phyloP scores from a whole-genome alignment of 2,797 vertebrate genomes.

The Uromys caudimaculatus region DNA sequence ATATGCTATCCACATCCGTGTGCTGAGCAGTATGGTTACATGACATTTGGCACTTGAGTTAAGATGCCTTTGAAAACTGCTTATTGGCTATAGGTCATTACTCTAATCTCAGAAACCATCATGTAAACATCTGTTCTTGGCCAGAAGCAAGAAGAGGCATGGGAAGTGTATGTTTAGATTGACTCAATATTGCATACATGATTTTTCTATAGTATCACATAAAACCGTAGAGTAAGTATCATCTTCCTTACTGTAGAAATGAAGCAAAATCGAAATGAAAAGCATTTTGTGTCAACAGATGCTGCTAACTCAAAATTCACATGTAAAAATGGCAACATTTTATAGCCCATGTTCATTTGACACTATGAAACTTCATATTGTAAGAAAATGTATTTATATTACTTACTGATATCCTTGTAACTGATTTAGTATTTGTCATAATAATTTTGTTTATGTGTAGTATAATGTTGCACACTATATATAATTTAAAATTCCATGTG shows the following conservation, averaged over 20 bases:
- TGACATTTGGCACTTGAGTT: constrained; percentile 17
- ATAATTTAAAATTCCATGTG: not conserved
- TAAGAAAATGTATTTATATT: not conserved
- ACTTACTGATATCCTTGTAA: not conserved
- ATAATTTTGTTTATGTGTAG: not conserved
- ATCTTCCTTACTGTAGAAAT: not conserved
- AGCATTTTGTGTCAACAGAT: not conserved
- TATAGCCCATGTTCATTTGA: not conserved
- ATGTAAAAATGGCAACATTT: not conserved
- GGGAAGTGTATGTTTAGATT: not conserved
- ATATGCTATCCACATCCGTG: not conserved
- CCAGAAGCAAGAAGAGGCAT: not conserved
- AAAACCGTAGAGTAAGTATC: not conserved
- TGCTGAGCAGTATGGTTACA: not conserved
- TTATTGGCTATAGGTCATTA: not conserved
- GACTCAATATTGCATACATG: not conserved
- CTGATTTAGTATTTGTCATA: not conserved
- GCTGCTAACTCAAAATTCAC: constrained; percentile 31
- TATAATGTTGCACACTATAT: not conserved
- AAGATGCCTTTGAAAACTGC: constrained; percentile 11
- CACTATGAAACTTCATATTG: not conserved
- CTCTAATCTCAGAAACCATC: not conserved
- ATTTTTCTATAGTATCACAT: not conserved
- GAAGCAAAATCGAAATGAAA: not conserved
- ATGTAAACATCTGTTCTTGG: not conserved